Conservation (phyloP, 2,888 invertebrate genomes). For the Agrochola lychnidis region DNA sequence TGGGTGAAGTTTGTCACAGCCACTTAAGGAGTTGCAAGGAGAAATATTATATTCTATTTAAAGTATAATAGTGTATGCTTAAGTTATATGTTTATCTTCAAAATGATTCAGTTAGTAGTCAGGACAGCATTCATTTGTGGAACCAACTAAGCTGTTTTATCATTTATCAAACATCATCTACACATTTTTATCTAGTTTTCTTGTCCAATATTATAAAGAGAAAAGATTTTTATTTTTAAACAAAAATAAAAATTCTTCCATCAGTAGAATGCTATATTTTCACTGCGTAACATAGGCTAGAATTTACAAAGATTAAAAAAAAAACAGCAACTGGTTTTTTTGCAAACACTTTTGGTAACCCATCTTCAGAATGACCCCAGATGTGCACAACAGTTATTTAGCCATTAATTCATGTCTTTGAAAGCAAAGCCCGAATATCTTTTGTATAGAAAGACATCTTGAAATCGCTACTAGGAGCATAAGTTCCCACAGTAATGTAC, state of each 20-base stretch:
- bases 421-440: too few species aligned
- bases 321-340: neutral
- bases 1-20: constrained; percentile 24
- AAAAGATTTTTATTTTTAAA: too few species aligned
- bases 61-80: neutral
- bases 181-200: neutral
- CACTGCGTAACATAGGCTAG: too few species aligned
- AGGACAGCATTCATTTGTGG: neutral
- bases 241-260: too few species aligned
- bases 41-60: neutral
- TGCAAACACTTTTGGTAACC: neutral
- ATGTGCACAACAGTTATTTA: too few species aligned
- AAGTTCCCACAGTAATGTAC: neutral
- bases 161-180: neutral
- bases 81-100: neutral
- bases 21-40: constrained; percentile 32
- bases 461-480: neutral
- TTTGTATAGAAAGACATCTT: neutral
- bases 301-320: too few species aligned
- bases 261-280: too few species aligned
- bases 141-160: constrained; percentile 8
- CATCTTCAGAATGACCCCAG: neutral
- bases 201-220: neutral
- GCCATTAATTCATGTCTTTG: neutral
- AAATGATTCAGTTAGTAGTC: neutral